Evolutionary conservation across 2,113 vertebrate species (phyloP).

Genomic region (Machaerirhynchus nigripectus): DNA sequence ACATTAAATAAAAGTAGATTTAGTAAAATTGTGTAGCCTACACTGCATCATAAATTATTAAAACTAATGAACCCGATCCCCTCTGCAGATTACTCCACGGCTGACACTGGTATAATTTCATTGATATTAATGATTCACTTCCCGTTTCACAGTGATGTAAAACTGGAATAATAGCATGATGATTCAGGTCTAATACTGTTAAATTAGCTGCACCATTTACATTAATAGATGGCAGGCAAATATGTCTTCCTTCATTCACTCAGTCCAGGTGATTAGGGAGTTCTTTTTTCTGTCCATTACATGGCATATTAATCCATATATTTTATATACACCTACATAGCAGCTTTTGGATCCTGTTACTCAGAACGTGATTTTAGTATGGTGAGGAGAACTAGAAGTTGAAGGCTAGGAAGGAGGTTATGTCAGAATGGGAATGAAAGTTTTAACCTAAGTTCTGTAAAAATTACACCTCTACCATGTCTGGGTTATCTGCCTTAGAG

Average conservation of each 20-base stretch:
- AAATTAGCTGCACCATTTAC: constrained; percentile 62
- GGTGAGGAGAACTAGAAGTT: background rate
- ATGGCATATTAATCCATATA: constrained; percentile 27
- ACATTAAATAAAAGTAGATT: constrained; percentile 55
- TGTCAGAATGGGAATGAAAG: background rate
- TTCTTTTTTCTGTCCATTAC: constrained; percentile 26
- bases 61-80: constrained; percentile 60
- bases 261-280: constrained; percentile 39
- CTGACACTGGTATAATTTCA: constrained; percentile 49
- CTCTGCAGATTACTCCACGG: constrained; percentile 36
- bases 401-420: background rate
- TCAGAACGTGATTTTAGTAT: background rate
- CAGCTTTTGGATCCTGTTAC: background rate
- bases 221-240: constrained; percentile 63
- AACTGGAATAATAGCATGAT: constrained; percentile 50
- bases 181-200: constrained; percentile 51
- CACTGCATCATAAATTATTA: constrained; percentile 51
- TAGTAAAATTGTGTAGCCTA: constrained; percentile 39
- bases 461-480: background rate
- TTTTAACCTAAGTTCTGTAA: background rate
- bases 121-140: constrained; percentile 65
- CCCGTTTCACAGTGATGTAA: constrained; percentile 54
- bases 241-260: constrained; percentile 41
- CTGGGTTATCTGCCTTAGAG: background rate
- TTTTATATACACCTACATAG: background rate